Evolutionary conservation across 2,888 invertebrate species (phyloP).

Genomic region (Melipona bicolor): DNA sequence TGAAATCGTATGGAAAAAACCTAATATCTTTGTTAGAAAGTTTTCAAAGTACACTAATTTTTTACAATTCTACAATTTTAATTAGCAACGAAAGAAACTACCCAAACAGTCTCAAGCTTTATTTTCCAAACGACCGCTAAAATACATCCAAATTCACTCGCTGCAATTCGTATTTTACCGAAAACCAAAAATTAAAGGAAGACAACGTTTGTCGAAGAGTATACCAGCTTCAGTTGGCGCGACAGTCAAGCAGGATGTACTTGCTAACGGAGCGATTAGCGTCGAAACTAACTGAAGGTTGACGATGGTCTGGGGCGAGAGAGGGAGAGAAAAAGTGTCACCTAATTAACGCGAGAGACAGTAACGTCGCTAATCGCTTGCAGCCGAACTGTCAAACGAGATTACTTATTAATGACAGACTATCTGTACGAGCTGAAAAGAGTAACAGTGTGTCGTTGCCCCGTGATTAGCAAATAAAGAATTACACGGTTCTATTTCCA

Average conservation of each 20-base stretch:
- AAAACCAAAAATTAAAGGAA: not conserved
- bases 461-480: constrained; percentile 32
- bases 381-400: constrained; percentile 40
- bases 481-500: not conserved
- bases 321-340: constrained; percentile 65
- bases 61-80: not conserved
- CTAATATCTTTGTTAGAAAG: no score
- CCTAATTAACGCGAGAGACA: constrained; percentile 62
- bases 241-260: constrained; percentile 44
- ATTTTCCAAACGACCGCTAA: not conserved
- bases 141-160: not conserved
- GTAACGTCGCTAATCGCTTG: constrained; percentile 55
- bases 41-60: no score
- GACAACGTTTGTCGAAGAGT: not conserved
- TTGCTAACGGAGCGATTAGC: constrained; percentile 49
- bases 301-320: constrained; percentile 48
- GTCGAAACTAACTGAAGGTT: constrained; percentile 59
- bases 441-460: constrained; percentile 37
- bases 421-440: constrained; percentile 37
- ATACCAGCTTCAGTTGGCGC: not conserved
- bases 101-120: not conserved
- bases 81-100: not conserved
- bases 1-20: no score
- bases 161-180: not conserved
- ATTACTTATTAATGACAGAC: constrained; percentile 66